Evolutionary conservation across 2,113 vertebrate species (phyloP).

Genomic region (Nestor notabilis): DNA sequence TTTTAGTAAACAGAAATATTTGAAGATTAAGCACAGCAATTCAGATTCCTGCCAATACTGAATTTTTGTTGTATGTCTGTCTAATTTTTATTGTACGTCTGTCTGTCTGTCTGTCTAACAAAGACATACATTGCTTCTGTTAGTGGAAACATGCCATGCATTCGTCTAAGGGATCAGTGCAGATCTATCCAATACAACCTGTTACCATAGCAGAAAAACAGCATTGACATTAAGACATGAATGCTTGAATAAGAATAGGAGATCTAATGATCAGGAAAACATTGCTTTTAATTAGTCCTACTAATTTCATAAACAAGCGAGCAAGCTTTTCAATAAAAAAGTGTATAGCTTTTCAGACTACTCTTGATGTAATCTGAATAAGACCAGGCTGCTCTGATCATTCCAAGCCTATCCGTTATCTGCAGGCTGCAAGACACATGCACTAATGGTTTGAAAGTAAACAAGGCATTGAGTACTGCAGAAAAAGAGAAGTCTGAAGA

Average conservation of each 20-base stretch:
- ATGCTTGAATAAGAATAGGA: not conserved
- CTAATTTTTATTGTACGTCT: not conserved
- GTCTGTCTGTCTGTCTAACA: not conserved
- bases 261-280: not conserved
- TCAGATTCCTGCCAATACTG: not conserved
- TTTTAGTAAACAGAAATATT: not conserved
- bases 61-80: not conserved
- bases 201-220: not conserved
- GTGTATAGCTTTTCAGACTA: not conserved
- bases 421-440: not conserved
- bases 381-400: not conserved
- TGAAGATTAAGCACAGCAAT: not conserved
- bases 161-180: not conserved
- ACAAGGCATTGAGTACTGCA: not conserved
- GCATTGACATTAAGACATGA: rapidly evolving
- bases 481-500: not conserved
- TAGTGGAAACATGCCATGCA: not conserved
- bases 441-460: not conserved
- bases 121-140: not conserved
- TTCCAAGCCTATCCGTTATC: not conserved
- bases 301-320: not conserved
- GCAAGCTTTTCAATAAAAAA: not conserved
- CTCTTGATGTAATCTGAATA: not conserved
- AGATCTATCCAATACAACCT: not conserved
- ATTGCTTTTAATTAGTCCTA: not conserved